Percentiles rank a stretch among this genome's conserved stretches.
Evolutionary conservation across 2,797 vertebrate genomes (phyloP).

Genomic region (Enteromius trimaculatus): DNA sequence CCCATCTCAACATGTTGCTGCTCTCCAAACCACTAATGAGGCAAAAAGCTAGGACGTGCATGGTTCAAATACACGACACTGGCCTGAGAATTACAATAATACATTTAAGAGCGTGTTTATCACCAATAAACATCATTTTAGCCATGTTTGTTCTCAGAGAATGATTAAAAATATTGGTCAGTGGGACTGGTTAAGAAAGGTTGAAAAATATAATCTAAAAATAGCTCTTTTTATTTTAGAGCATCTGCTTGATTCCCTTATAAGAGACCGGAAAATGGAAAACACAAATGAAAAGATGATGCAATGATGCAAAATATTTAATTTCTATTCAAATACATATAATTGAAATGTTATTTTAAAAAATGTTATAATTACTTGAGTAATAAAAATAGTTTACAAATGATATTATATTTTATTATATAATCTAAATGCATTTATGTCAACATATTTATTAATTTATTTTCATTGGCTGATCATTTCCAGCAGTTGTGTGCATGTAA

Average conservation of each 20-base stretch:
- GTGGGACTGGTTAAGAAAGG: not conserved
- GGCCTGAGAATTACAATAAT: conserved; percentile 72
- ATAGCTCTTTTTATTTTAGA: not conserved
- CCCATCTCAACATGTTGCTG: conserved; percentile 74
- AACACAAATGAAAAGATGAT: not conserved
- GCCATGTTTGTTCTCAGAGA: not conserved
- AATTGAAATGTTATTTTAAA: not conserved
- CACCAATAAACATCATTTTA: conserved; percentile 34
- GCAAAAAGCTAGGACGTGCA: conserved; percentile 65
- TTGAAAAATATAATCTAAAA: not conserved
- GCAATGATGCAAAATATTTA: not conserved
- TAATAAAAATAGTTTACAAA: not conserved
- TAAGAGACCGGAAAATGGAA: not conserved
- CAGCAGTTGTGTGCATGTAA: not conserved
- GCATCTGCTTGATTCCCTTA: not conserved
- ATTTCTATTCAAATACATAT: not conserved
- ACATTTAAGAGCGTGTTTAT: conserved; percentile 63
- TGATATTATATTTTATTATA: not conserved
- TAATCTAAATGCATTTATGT: not conserved
- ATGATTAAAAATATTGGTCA: conserved; percentile 1
- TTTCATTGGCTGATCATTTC: not conserved
- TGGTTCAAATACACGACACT: conserved; percentile 66
- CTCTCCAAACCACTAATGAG: conserved; percentile 74
- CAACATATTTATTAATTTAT: not conserved
- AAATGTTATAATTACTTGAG: not conserved